Percentiles rank a stretch among this genome's conserved stretches.
phyloP scores from a whole-genome alignment of 2,888 invertebrate genomes.

The Melipona beecheii region DNA sequence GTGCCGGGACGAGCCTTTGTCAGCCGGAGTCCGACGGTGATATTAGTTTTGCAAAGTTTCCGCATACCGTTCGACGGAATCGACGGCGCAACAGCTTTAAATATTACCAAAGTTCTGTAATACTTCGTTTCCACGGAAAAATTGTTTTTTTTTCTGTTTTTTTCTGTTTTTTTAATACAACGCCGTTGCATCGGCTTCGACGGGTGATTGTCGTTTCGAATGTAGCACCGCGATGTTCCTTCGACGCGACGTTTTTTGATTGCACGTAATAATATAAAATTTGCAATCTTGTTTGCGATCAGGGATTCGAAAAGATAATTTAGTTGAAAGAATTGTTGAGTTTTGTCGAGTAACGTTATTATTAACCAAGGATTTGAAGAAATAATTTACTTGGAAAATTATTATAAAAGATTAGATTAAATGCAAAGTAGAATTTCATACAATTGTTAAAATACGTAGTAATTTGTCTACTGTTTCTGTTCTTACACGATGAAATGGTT shows the following conservation, averaged over 20 bases:
- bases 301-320: not conserved
- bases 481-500: too few species aligned
- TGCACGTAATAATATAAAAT: not conserved
- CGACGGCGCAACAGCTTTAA: slow-evolving; percentile 42
- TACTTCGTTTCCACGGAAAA: slow-evolving; percentile 46
- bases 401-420: not conserved
- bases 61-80: slow-evolving; percentile 33
- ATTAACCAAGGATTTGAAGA: not conserved
- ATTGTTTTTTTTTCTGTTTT: slow-evolving; percentile 22
- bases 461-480: too few species aligned
- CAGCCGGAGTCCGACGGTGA: slow-evolving; percentile 29
- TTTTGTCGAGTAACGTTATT: not conserved
- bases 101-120: slow-evolving; percentile 57
- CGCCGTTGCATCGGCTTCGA: not conserved
- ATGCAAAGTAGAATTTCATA: not conserved
- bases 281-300: not conserved
- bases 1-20: slow-evolving; percentile 51
- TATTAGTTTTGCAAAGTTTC: slow-evolving; percentile 56
- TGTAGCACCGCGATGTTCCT: not conserved
- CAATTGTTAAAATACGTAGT: not conserved
- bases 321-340: not conserved
- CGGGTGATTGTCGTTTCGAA: slow-evolving; percentile 6
- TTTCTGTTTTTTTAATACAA: slow-evolving; percentile 20
- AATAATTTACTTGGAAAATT: not conserved
- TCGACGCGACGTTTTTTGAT: too few species aligned